Percentiles rank a stretch among this genome's conserved stretches.
Conservation (phyloP, 1,140 invertebrate genomes). For the Hypothenemus hampei region DNA sequence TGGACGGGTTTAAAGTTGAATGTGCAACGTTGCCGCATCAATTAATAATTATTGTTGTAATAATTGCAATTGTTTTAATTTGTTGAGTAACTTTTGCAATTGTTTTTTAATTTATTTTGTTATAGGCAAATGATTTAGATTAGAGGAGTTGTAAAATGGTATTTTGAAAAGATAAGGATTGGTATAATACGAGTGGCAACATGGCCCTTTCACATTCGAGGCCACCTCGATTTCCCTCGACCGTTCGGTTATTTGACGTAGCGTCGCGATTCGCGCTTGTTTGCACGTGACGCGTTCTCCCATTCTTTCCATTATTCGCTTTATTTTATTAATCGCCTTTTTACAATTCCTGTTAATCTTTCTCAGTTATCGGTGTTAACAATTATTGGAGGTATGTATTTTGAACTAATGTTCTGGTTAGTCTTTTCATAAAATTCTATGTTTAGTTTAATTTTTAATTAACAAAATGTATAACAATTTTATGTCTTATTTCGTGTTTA, state of each 20-base stretch:
- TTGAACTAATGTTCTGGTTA: background rate
- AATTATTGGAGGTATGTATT: too few relatives aligned
- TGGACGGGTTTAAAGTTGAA: too few relatives aligned
- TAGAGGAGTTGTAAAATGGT: too few relatives aligned
- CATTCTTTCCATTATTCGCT: background rate
- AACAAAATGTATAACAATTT: background rate
- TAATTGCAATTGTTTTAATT: background rate
- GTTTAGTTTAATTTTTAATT: too few relatives aligned
- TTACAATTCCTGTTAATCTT: too few relatives aligned
- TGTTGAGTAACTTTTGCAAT: background rate
- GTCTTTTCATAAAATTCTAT: too few relatives aligned
- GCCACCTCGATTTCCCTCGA: constrained; percentile 19
- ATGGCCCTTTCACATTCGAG: constrained; percentile 2
- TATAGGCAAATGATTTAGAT: background rate
- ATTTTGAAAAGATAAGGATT: too few relatives aligned
- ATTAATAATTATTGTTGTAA: background rate
- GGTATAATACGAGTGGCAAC: constrained; percentile 15
- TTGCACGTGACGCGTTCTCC: background rate
- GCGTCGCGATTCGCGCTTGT: too few relatives aligned
- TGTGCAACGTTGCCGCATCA: constrained; percentile 5
- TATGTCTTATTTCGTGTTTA: background rate
- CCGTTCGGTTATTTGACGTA: background rate
- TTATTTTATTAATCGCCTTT: background rate
- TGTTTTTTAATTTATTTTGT: background rate
- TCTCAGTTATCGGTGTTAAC: too few relatives aligned